These are phyloP conservation scores for Elgaria multicarinata DNA, from an alignment of 2,113 vertebrate genomes.

Conservation along the genomic window DNA sequence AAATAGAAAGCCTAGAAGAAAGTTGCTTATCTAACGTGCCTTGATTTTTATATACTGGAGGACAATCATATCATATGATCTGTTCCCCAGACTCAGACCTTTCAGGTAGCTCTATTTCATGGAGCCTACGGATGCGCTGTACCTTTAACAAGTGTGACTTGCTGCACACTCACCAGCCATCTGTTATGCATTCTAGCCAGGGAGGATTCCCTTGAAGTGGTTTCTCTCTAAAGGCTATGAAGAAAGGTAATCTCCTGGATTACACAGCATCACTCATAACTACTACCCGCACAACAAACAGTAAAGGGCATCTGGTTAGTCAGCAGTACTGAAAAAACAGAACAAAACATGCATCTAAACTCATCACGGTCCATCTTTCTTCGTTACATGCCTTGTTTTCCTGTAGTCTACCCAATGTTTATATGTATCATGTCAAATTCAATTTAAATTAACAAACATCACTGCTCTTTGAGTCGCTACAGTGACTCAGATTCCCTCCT, in stretches of 20 bases:
- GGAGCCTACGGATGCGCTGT: slow-evolving; percentile 6
- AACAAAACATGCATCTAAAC: neutral
- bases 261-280: slow-evolving; percentile 62
- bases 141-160: slow-evolving; percentile 23
- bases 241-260: slow-evolving; percentile 71
- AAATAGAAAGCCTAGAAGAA: neutral
- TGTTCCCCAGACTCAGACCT: neutral
- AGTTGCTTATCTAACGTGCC: neutral
- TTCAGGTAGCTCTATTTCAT: slow-evolving; percentile 42
- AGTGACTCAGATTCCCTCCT: neutral
- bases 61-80: neutral
- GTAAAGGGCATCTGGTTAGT: neutral
- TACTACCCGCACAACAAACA: slow-evolving; percentile 19
- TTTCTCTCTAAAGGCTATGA: slow-evolving; percentile 54
- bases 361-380: neutral
- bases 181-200: slow-evolving; percentile 33
- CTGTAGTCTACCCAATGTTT: neutral
- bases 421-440: neutral
- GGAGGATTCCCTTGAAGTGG: slow-evolving; percentile 63
- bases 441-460: neutral
- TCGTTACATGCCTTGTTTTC: neutral
- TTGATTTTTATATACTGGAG: neutral
- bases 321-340: neutral
- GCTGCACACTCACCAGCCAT: slow-evolving; percentile 51
- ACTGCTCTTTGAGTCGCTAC: neutral